These are phyloP conservation scores for Onthophagus sagittarius DNA, from an alignment of 2,888 invertebrate genomes.

Conservation along the genomic window DNA sequence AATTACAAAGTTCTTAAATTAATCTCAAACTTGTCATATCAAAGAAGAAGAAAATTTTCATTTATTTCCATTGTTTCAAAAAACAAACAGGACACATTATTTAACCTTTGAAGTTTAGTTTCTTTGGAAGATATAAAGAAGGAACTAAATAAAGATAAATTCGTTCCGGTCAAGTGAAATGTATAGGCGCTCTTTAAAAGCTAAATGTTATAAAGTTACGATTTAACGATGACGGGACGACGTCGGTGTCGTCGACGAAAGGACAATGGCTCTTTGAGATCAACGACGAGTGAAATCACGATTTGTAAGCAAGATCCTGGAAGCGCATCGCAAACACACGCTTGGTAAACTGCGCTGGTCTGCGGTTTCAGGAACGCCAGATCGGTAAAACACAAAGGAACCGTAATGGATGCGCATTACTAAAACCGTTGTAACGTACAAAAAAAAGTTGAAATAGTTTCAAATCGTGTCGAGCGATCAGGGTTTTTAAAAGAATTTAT, in stretches of 20 bases:
- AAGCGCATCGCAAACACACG: background rate
- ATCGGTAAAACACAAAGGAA: background rate
- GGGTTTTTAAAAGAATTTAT: too few relatives aligned
- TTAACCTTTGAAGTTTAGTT: too few relatives aligned
- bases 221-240: background rate
- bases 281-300: background rate
- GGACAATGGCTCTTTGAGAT: background rate
- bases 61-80: too few relatives aligned
- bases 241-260: too few relatives aligned
- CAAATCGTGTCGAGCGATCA: too few relatives aligned
- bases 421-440: background rate
- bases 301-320: background rate
- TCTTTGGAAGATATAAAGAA: too few relatives aligned
- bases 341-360: background rate
- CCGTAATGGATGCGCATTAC: background rate
- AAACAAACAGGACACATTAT: too few relatives aligned
- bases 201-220: background rate
- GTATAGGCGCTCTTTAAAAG: background rate
- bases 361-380: background rate
- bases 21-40: too few relatives aligned
- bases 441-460: too few relatives aligned
- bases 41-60: too few relatives aligned
- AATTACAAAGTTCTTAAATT: too few relatives aligned
- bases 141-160: background rate
- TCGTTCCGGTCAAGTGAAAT: background rate